Evolutionary conservation across 2,888 invertebrate species (phyloP), one percentile per base, ranked within the genome.

Genomic region (Archips xylosteana): DNA sequence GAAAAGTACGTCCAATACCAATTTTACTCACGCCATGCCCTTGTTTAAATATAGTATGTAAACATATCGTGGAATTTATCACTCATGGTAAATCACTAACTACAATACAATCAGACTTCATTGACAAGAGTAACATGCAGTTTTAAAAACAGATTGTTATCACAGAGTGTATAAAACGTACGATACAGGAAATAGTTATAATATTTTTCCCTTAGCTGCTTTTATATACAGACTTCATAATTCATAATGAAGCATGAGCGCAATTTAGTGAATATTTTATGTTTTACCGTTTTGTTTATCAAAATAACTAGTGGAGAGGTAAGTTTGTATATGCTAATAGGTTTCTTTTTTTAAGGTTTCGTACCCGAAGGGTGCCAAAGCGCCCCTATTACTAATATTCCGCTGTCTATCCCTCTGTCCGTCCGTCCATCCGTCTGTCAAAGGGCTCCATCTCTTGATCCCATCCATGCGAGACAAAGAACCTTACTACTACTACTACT

Each of bases 81-180:
- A 42, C 12, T 13, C 9, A 34, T 45, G 57, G 49, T 47, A 57
- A 39, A 65, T 71, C 47, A 32, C 32, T 9, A 57, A 32, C 36
- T 15, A 61, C 73, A 59, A 64, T 69, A 42, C 63, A 49, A 64
- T 69, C 63, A 59, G 34, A 49, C 63, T 62, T 67, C 62, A 63
- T 23, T 59, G 63, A 70, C 65, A 64, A 9, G 1, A 36, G 45
- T 8, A 39, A 54, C 70, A 66, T 65, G 60, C 23, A 32, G 23
- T 42, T 10, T 71, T 60, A 9, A 66, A 71, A 71, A 51, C 15
- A 34, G 74, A 70, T 74, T 51, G 39, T 74, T 71, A 74, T 74
- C 66, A 49, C 59, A 13, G 9, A 63, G 10, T 42, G 23, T 72
- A 72, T 69, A 73, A 63, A 73, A 68, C 59, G 63, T 49, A 51